Base-by-base conservation (phyloP, 2,113 vertebrate genomes). In the Gavia stellata region DNA sequence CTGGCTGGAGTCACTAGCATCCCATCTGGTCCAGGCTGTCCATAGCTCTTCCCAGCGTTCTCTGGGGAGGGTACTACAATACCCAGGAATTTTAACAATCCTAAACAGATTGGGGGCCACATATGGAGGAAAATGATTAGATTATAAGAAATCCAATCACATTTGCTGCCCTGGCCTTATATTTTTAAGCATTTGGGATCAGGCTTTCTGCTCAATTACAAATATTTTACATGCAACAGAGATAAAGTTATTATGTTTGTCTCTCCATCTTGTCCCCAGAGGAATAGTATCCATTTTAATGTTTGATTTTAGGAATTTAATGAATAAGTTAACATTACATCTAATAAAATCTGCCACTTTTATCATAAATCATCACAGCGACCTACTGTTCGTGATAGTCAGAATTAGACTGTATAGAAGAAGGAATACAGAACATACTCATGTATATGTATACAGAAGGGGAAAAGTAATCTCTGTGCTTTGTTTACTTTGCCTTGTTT, bases 21-120 rank as follows among this genome's bases (percentile, higher is more conserved):
- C 94, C 97, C 97, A 98, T 98, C 97, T 98, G 97, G 95, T 81
- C 91, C 82, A 56, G 90, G 63, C 92, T 88, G 86, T 86, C 93
- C 9, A 0, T 66, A 96, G 90, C 77, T 67, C 89, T 97, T 96
- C 95, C 82, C 84, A 15, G 87, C 14, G 2, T 73, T 67, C 97
- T 96, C 97, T 92, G 94, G 97, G 96, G 97, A 96, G 93, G 71
- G 59, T 73, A 83, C 84, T 66, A 89, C 95, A 97, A 97, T 94
- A 97, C 90, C 82, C 81, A 94, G 93, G 96, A 97, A 97, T 97
- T 96, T 96, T 90, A 97, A 97, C 96, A 97, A 96, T 96, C 92
- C 96, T 95, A 95, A 98, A 97, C 95, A 97, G 96, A 97, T 98
- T 97, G 94, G 24, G 86, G 77, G 75, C 79, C 78, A 72, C 96